Evolutionary conservation across 2,888 invertebrate genomes (phyloP).

Genomic region (Thymelicus sylvestris): DNA sequence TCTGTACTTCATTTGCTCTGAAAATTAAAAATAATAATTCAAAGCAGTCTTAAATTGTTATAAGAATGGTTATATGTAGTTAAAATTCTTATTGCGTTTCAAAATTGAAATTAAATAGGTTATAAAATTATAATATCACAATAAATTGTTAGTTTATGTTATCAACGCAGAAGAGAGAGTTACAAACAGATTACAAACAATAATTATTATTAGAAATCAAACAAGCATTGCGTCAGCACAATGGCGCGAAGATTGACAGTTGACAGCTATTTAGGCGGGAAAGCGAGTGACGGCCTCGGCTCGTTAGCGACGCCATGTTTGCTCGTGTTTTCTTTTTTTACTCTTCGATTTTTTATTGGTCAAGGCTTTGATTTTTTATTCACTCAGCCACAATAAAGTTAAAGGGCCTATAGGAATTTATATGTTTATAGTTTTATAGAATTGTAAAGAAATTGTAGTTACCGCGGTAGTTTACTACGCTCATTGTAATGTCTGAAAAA

Average conservation of each 20-base stretch:
- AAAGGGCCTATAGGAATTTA: background rate
- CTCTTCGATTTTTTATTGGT: constrained; percentile 28
- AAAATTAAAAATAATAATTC: no score
- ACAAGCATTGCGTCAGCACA: constrained; percentile 38
- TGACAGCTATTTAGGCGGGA: constrained; percentile 80
- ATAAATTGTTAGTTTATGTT: background rate
- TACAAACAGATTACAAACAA: constrained; percentile 11
- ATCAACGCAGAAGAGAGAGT: constrained; percentile 22
- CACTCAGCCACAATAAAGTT: background rate
- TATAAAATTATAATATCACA: background rate
- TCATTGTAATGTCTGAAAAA: no score
- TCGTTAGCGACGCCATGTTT: constrained; percentile 73
- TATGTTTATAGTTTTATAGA: background rate
- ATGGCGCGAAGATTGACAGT: constrained; percentile 59
- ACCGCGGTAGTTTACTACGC: no score
- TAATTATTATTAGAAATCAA: constrained; percentile 42
- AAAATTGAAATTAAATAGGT: background rate
- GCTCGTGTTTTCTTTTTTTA: constrained; percentile 51
- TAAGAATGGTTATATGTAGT: no score
- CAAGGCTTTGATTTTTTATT: constrained; percentile 1
- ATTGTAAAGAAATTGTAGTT: background rate
- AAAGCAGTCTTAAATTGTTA: background rate
- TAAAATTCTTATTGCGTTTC: background rate
- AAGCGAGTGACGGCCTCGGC: constrained; percentile 62
- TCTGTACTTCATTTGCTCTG: no score